A percentile compares a stretch with the other conserved stretches of the same genome.
These are phyloP conservation scores for Lithophane socia DNA, from an alignment of 2,888 invertebrate genomes.

Conservation along the genomic window DNA sequence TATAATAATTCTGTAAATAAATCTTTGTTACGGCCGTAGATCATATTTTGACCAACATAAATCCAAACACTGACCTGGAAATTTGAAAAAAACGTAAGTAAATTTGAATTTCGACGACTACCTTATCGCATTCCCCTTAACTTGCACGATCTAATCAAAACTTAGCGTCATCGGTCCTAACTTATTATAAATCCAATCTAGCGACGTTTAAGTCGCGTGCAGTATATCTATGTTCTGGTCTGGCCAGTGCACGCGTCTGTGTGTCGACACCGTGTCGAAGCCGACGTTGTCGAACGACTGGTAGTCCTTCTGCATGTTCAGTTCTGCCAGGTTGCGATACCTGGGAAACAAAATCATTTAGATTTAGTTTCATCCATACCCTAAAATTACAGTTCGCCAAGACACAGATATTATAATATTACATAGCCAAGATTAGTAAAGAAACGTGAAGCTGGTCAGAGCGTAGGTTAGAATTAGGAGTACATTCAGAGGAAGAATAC, in stretches of 20 bases:
- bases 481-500: background rate
- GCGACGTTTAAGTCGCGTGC: slow-evolving; percentile 70
- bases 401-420: no score
- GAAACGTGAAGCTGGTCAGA: background rate
- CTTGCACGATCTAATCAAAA: background rate
- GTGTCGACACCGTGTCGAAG: slow-evolving; percentile 92
- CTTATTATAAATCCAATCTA: background rate
- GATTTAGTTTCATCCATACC: background rate
- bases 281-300: slow-evolving; percentile 91
- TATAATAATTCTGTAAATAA: no score
- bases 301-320: slow-evolving; percentile 88
- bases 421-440: background rate
- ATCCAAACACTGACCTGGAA: background rate
- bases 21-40: background rate
- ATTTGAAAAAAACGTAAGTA: background rate
- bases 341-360: slow-evolving; percentile 66
- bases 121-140: background rate
- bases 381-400: background rate
- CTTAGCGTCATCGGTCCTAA: background rate
- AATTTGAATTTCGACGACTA: background rate
- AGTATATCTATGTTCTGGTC: slow-evolving; percentile 89
- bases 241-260: slow-evolving; percentile 93
- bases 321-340: slow-evolving; percentile 86
- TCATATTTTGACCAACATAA: background rate
- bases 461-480: background rate